Evolutionary conservation across 1,140 invertebrate species (phyloP).

Genomic region (Drosophila melanica): DNA sequence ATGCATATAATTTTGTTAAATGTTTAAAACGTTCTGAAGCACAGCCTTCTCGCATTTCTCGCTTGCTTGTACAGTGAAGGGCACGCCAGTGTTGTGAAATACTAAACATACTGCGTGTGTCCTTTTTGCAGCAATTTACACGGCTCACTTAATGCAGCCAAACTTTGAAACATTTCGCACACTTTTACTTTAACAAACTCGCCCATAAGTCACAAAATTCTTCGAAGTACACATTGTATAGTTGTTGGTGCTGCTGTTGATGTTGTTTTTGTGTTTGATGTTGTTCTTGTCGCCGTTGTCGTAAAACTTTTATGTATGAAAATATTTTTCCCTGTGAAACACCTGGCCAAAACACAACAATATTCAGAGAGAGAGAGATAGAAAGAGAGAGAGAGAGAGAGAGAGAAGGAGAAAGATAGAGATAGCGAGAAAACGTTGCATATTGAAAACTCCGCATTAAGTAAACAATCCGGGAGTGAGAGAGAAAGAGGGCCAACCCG

Average conservation of each 20-base stretch:
- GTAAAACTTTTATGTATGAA: slow-evolving; percentile 73
- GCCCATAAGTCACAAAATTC: slow-evolving; percentile 53
- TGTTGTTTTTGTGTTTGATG: slow-evolving; percentile 25
- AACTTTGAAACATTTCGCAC: slow-evolving; percentile 43
- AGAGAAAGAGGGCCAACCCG: slow-evolving; percentile 18
- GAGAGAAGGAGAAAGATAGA: not conserved
- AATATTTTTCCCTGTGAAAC: slow-evolving; percentile 71
- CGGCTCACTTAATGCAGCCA: slow-evolving; percentile 33
- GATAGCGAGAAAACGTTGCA: slow-evolving; percentile 9
- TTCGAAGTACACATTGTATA: slow-evolving; percentile 48
- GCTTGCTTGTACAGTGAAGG: not conserved
- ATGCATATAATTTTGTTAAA: too few species aligned
- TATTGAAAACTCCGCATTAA: slow-evolving; percentile 73
- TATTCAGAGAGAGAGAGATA: not conserved
- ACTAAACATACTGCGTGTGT: not conserved
- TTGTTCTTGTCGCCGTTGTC: slow-evolving; percentile 42
- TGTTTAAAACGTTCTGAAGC: too few species aligned
- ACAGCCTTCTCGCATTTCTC: not conserved
- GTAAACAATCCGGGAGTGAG: slow-evolving; percentile 60
- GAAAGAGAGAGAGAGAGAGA: not conserved
- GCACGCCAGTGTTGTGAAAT: slow-evolving; percentile 31
- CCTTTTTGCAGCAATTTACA: slow-evolving; percentile 6
- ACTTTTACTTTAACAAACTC: slow-evolving; percentile 47
- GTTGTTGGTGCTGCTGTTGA: slow-evolving; percentile 20
- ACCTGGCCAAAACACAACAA: slow-evolving; percentile 51